A percentile compares a stretch with the other conserved stretches of the same genome.
Evolutionary conservation across 2,113 vertebrate species (phyloP).

Genomic region (Crotalus helleri): DNA sequence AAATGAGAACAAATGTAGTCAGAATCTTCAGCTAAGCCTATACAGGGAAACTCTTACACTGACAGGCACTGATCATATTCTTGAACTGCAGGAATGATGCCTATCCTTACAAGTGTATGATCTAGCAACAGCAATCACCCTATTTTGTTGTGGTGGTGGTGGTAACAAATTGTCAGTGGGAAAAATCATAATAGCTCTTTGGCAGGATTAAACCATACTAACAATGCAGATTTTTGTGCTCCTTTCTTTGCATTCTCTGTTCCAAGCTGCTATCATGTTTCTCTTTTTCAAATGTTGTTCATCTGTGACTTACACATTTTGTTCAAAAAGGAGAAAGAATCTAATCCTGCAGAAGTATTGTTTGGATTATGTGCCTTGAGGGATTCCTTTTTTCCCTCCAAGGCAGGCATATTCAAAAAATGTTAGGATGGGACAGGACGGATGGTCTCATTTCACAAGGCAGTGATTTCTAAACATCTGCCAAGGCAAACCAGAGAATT

Average conservation of each 20-base stretch:
- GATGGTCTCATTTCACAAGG: slow-evolving; percentile 40
- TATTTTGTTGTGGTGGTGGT: neutral
- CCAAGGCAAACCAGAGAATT: slow-evolving; percentile 26
- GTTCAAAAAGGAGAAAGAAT: slow-evolving; percentile 22
- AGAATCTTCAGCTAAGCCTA: neutral
- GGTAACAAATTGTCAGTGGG: neutral
- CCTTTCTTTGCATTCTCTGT: slow-evolving; percentile 10
- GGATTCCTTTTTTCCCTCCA: slow-evolving; percentile 45
- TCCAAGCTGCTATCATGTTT: neutral
- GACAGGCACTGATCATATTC: too few species aligned
- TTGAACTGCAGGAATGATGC: neutral
- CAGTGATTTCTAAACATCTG: slow-evolving; percentile 49
- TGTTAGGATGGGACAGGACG: slow-evolving; percentile 26
- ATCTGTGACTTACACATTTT: neutral
- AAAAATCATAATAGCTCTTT: neutral
- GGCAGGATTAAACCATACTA: neutral
- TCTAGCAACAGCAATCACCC: neutral
- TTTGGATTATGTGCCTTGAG: slow-evolving; percentile 45
- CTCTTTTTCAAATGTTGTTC: slow-evolving; percentile 37
- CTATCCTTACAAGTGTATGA: neutral
- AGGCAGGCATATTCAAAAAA: slow-evolving; percentile 50
- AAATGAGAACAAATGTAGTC: neutral
- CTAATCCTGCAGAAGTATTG: slow-evolving; percentile 38
- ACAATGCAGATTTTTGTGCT: neutral
- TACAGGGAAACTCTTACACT: neutral